Evolutionary conservation across 2,797 vertebrate genomes (phyloP), one percentile per base, ranked within the genome.

Genomic region (Petrocephalus sullivani): DNA sequence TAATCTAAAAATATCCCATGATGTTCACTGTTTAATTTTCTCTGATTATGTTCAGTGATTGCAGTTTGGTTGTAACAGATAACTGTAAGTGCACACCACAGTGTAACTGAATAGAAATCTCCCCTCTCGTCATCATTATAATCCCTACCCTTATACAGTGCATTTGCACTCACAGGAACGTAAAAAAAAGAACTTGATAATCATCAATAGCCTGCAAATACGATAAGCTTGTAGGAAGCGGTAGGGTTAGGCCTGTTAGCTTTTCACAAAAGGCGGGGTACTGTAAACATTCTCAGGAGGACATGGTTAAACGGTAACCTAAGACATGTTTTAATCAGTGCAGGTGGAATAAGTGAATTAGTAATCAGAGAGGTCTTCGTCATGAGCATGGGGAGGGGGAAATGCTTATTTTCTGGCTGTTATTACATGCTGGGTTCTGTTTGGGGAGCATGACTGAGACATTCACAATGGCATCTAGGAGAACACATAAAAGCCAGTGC

Each of bases 361-460:
- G 88, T 88, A 88, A 85, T 85, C 88, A 88, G 88, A 85, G 88
- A 85, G 8, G 23, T 28, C 61, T 85, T 19, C 1, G 14, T 21
- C 21, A 54, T 58, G 12, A n/a, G 58, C 9, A 9, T n/a, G 5
- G 84, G 28, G 58, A n/a, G 7, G 10, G 12, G 23, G 54, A 85
- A 56, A 58, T 57, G 85, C 8, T 14, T 21, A 21, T 64, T 49
- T 46, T 87, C n/a, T 64, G 19, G 41, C 19, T 86, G 33, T 4
- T 0, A 37, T 14, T 19, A 7, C 46, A 23, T 64, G 37, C 49
- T 41, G 64, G 58, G 56, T 23, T 53, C 33, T 28, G 14, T 56
- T 33, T 28, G 58, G 49, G 28, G 28, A 41, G 9, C 3, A 23
- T 14, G 57, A 37, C 85, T 86, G 85, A 86, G n/a, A 64, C 19